Evolutionary conservation across 1,140 invertebrate species (phyloP), one percentile per base, ranked within the genome.

Genomic region (Leptoteleia sp.): DNA sequence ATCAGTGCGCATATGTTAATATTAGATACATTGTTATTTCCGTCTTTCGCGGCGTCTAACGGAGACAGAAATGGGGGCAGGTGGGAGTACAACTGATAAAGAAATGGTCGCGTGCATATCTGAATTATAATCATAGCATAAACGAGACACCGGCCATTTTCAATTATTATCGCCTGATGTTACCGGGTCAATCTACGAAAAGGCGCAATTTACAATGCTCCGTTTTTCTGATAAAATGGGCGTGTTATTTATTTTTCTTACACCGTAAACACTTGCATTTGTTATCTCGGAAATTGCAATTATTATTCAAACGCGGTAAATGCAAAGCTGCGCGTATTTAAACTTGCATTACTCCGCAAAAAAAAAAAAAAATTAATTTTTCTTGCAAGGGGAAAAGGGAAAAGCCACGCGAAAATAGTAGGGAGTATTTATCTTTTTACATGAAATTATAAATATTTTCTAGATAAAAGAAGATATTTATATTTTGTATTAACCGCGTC

Each of bases 241-340:
- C n/a, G n/a, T 22, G 17, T 45, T 57, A 52, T 59, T 61, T 52
- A 62, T 62, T 62, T 62, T 62, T 62, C 65, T 67, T 55, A 43
- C 1, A 45, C 61, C 29, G 40, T 42, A 70, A 35, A 50, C 38
- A 59, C 40, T 59, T 33, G 22, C 43, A 16, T 59, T 50, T 59
- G 65, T 59, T 70, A 70, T 70, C 65, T 70, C 35, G 25, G 42
- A 38, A 70, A 59, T 59, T 70, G 45, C 27, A 59, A 70, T 70
- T 70, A 70, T 50, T 70, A 70, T 70, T 70, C 65, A 70, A 59
- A 70, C 25, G 27, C 33, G 42, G 65, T 70, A 59, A 70, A 68
- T 37, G 50, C 64, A 27, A 38, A 43, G 64, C 22, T 38, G 48
- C 40, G 29, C 40, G 50, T 68, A 68, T 68, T 68, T 64, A 52